Evolutionary conservation across 2,888 invertebrate species (phyloP).

Genomic region (Ptilodon capucinus): DNA sequence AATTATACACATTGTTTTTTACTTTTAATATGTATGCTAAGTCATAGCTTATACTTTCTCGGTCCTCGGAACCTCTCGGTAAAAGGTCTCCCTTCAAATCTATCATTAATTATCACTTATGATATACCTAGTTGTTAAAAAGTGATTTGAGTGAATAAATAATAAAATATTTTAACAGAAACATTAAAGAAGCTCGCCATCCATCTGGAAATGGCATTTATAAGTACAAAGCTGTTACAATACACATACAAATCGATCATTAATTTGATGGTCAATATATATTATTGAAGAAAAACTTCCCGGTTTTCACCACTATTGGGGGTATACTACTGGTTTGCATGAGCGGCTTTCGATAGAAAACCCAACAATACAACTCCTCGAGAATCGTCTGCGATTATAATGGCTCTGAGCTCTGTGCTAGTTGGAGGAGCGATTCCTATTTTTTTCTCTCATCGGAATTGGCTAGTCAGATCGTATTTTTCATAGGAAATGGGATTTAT

Average conservation of each 20-base stretch:
- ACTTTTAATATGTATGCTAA: no score
- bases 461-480: constrained; percentile 8
- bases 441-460: constrained; percentile 21
- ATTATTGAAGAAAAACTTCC: not conserved
- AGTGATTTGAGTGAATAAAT: no score
- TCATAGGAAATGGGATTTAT: not conserved
- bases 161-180: no score
- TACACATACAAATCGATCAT: not conserved
- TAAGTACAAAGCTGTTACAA: no score
- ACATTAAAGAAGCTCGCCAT: no score
- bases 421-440: constrained; percentile 23
- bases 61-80: no score
- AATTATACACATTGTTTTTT: no score
- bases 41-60: no score
- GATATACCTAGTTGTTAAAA: no score
- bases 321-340: not conserved
- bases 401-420: constrained; percentile 21
- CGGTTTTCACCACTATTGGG: not conserved
- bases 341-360: constrained; percentile 27
- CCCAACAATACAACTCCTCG: constrained; percentile 28
- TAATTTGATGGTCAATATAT: not conserved
- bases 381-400: constrained; percentile 24
- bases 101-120: no score
- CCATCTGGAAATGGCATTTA: no score
- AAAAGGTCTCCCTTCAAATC: no score